Percentiles rank a stretch among this genome's conserved stretches.
These are phyloP conservation scores for Clarias platycephalus DNA, from an alignment of 2,797 vertebrate species.

Conservation along the genomic window DNA sequence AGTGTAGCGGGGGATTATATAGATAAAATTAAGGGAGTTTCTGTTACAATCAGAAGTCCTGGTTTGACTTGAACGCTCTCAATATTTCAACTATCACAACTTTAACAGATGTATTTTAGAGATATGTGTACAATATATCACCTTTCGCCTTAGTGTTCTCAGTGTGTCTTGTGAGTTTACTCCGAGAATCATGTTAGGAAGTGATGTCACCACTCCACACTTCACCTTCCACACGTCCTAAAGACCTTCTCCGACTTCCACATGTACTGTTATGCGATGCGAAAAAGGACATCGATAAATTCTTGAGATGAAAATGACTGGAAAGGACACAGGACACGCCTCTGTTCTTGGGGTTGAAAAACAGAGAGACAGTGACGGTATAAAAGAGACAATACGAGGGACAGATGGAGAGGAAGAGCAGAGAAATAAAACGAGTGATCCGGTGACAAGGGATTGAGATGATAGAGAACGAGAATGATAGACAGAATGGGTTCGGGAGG, in stretches of 20 bases:
- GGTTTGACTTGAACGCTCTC: too few relatives aligned
- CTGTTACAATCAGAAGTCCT: too few relatives aligned
- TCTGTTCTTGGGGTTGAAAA: not conserved
- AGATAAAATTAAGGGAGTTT: too few relatives aligned
- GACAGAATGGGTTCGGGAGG: too few relatives aligned
- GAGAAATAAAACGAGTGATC: not conserved
- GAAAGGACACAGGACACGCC: constrained; percentile 4
- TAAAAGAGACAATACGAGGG: not conserved
- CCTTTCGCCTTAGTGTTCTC: not conserved
- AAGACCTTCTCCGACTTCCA: not conserved
- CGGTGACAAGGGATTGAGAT: not conserved
- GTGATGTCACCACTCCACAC: not conserved
- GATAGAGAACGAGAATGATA: not conserved
- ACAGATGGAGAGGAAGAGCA: not conserved
- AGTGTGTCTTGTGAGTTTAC: not conserved
- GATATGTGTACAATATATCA: too few relatives aligned
- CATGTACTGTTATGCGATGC: not conserved
- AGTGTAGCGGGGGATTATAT: too few relatives aligned
- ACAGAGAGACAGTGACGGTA: not conserved
- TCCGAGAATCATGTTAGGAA: not conserved
- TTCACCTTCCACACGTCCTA: too few relatives aligned
- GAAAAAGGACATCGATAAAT: not conserved
- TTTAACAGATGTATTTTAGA: too few relatives aligned
- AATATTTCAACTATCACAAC: too few relatives aligned
- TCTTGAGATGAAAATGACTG: not conserved